Evolutionary conservation across 2,888 invertebrate species (phyloP), one percentile per base, ranked within the genome.

Genomic region (Calliopum simillimum): DNA sequence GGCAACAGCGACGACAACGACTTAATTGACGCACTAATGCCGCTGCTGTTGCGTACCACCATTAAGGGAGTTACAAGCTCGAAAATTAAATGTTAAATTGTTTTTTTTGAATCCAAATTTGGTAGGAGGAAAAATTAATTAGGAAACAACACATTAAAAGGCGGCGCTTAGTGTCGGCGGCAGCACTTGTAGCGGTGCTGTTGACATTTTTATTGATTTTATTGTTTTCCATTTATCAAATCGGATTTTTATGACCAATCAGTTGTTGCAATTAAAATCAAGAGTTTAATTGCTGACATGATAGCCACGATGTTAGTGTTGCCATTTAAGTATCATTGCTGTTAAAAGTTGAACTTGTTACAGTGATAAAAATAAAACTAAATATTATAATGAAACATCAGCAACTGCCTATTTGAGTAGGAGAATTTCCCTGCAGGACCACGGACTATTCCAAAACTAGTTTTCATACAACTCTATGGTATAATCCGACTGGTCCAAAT

Each of bases 291-390:
- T 55, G 21, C 41, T 8, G 21, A 53, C 55, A 21, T 43, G 63
- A 12, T 23, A 16, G 16, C 14, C 14, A 43, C n/a, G 41, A 6
- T 33, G 43, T 59, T n/a, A 44, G 21, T 4, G 19, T 11, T 11
- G 12, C 44, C 44, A 12, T 5, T 14, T 4, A 6, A 43, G 65
- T 21, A 13, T 25, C 19, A 33, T 6, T 33, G 67, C 58, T 58
- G 58, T 67, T 58, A 47, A 19, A 56, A 44, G 47, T 47, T 14
- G 47, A 59, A 47, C 47, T n/a, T 47, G 66, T 66, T 51, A 51
- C 43, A 25, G 33, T 53, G 19, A 44, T 33, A 14, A 47, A n/a
- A n/a, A n/a, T n/a, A n/a, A n/a, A n/a, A n/a, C n/a, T n/a, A n/a
- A n/a, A n/a, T n/a, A n/a, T n/a, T n/a, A n/a, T n/a, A n/a, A n/a